Conservation (phyloP, 2,888 invertebrate genomes). For the Willowsia nigromaculata region DNA sequence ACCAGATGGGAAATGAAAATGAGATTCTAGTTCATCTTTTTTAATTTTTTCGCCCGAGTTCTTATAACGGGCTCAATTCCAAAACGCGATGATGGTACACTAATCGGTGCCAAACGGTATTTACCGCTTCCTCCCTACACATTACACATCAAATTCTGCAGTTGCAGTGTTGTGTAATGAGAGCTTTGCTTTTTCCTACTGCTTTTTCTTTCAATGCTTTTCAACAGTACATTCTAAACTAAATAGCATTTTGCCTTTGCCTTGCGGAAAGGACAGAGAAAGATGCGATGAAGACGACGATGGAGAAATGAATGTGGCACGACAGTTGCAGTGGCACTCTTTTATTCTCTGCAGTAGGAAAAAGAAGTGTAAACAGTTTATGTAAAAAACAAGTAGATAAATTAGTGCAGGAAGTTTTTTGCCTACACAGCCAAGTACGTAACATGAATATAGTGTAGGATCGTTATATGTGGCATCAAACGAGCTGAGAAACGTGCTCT, state of each 20-base stretch:
- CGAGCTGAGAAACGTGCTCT: background rate
- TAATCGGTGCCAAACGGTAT: slow-evolving; percentile 66
- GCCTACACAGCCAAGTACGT: background rate
- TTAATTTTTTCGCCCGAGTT: background rate
- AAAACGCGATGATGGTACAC: slow-evolving; percentile 53
- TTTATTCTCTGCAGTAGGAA: background rate
- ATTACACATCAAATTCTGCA: background rate
- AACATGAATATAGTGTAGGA: background rate
- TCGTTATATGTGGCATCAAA: background rate
- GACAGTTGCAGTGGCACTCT: slow-evolving; percentile 17
- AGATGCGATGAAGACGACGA: slow-evolving; percentile 1
- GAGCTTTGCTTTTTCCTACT: background rate
- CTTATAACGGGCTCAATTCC: slow-evolving; percentile 63
- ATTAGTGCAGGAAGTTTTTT: background rate
- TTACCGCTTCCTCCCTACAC: slow-evolving; percentile 36
- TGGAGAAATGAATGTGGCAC: slow-evolving; percentile 29
- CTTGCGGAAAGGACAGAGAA: background rate
- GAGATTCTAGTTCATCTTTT: slow-evolving; percentile 51
- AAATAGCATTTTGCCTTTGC: background rate
- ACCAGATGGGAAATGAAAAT: slow-evolving; percentile 28
- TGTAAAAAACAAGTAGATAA: background rate
- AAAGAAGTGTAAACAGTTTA: slow-evolving; percentile 29
- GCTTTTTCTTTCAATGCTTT: background rate
- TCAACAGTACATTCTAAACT: background rate
- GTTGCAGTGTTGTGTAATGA: background rate